phyloP scores from a whole-genome alignment of 1,140 invertebrate genomes.

The Drosophila micromelanica region DNA sequence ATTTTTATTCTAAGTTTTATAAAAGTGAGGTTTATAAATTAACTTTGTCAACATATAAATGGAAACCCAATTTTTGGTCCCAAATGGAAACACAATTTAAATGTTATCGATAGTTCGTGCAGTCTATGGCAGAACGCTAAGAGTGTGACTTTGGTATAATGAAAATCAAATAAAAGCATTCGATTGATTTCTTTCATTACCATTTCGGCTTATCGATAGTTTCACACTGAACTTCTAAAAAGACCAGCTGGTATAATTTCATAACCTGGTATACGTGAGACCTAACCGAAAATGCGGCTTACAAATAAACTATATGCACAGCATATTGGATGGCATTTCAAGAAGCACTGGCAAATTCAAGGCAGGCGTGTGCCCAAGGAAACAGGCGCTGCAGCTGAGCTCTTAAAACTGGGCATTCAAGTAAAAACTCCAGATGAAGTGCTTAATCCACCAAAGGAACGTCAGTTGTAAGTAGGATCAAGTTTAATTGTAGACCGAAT shows the following conservation, averaged over 20 bases:
- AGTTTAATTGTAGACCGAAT: not conserved
- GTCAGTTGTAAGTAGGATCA: conserved; percentile 54
- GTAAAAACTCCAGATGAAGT: conserved; percentile 56
- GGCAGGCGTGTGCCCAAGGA: conserved; percentile 86
- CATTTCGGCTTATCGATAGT: conserved; percentile 7
- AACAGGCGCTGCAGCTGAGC: conserved; percentile 85
- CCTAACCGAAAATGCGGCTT: conserved; percentile 86
- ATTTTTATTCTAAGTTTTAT: no score
- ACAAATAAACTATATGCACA: conserved; percentile 87
- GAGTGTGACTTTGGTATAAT: no score
- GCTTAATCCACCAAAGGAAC: conserved; percentile 26
- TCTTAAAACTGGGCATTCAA: conserved; percentile 75
- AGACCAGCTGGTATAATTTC: conserved; percentile 36
- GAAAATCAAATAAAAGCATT: not conserved
- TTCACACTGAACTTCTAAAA: not conserved
- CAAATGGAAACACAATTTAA: no score
- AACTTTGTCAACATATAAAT: no score
- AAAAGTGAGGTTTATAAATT: no score
- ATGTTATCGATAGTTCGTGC: no score
- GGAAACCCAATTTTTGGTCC: no score
- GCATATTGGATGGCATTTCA: conserved; percentile 89
- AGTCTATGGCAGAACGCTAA: no score
- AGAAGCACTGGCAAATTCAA: conserved; percentile 88
- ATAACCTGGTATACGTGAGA: conserved; percentile 38
- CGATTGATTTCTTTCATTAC: not conserved